These are phyloP conservation scores for Protonemura montana DNA, from an alignment of 2,888 invertebrate genomes.

Conservation along the genomic window DNA sequence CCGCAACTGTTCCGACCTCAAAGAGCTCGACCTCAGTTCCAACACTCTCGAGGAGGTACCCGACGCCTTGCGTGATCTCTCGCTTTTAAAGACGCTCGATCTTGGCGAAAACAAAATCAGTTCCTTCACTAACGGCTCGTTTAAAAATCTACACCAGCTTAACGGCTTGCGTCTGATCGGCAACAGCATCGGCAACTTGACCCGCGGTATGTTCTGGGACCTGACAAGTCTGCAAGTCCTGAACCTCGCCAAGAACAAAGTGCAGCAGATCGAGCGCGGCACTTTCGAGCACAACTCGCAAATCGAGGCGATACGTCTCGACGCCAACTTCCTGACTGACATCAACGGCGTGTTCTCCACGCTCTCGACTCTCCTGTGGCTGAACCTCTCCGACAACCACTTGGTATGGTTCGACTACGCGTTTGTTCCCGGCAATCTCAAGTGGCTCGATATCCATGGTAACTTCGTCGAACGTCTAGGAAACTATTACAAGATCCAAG, in stretches of 20 bases:
- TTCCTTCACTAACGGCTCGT: conserved; percentile 82
- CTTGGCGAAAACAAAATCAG: conserved; percentile 91
- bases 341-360: conserved; percentile 90
- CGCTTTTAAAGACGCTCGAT: conserved; percentile 86
- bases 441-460: conserved; percentile 90
- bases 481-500: conserved; percentile 87
- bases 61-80: conserved; percentile 80
- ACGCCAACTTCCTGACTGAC: conserved; percentile 87
- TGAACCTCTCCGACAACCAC: conserved; percentile 90
- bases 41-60: conserved; percentile 85
- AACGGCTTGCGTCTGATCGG: conserved; percentile 88
- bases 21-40: conserved; percentile 87
- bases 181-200: conserved; percentile 86
- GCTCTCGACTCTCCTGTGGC: conserved; percentile 82
- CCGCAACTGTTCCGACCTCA: conserved; percentile 85
- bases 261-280: conserved; percentile 83
- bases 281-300: conserved; percentile 83
- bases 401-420: conserved; percentile 93
- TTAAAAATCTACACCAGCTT: conserved; percentile 84
- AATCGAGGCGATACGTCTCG: conserved; percentile 85
- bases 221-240: conserved; percentile 83
- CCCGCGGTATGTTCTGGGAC: conserved; percentile 87
- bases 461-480: conserved; percentile 88
- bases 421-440: conserved; percentile 86
- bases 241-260: conserved; percentile 89